These are phyloP conservation scores for Nycteola revayana DNA, from an alignment of 2,888 invertebrate species.

Conservation along the genomic window DNA sequence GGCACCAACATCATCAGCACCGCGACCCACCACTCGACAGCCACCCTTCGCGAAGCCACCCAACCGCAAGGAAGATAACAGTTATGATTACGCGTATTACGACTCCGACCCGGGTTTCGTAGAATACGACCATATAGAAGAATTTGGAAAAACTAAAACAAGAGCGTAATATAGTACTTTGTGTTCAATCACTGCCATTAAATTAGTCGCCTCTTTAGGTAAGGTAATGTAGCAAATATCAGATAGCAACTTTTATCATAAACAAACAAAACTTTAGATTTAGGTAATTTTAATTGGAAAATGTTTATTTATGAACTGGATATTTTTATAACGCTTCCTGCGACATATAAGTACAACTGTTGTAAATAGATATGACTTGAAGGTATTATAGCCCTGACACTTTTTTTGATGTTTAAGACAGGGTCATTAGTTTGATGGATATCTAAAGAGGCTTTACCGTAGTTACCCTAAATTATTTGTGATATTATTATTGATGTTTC, in stretches of 20 bases:
- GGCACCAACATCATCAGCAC: slow-evolving; percentile 36
- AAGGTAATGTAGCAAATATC: no score
- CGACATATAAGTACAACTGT: slow-evolving; percentile 22
- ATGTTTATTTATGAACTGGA: slow-evolving; percentile 1
- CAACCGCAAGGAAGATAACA: slow-evolving; percentile 85
- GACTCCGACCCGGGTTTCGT: slow-evolving; percentile 85
- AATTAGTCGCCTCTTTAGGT: slow-evolving; percentile 71
- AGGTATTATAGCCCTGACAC: slow-evolving; percentile 11
- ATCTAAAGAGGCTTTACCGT: slow-evolving; percentile 63
- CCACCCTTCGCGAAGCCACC: slow-evolving; percentile 59
- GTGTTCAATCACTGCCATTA: slow-evolving; percentile 68
- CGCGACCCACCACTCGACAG: slow-evolving; percentile 43
- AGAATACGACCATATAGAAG: slow-evolving; percentile 83
- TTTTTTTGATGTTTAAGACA: no score
- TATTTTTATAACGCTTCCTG: slow-evolving; percentile 8
- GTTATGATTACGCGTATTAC: slow-evolving; percentile 93
- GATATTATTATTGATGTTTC: slow-evolving; percentile 68
- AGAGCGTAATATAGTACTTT: slow-evolving; percentile 52
- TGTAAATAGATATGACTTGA: slow-evolving; percentile 26
- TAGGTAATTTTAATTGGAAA: not conserved
- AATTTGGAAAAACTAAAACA: slow-evolving; percentile 83
- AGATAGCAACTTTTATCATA: slow-evolving; percentile 7
- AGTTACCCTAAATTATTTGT: slow-evolving; percentile 80
- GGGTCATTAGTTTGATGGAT: slow-evolving; percentile 24
- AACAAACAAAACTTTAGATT: not conserved